Conservation (phyloP, 2,797 vertebrate species). For the Micrastur ruficollis region DNA sequence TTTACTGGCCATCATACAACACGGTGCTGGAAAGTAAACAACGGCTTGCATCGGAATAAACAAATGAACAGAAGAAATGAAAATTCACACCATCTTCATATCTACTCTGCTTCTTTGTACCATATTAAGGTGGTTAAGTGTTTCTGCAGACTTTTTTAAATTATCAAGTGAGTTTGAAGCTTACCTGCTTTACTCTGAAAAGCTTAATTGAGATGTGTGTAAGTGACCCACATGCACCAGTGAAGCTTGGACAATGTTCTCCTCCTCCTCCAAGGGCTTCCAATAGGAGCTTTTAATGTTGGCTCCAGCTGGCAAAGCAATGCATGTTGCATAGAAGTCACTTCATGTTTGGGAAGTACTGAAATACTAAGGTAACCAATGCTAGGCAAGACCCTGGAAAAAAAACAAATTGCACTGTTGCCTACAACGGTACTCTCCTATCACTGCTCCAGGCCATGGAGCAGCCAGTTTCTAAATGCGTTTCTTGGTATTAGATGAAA, state of each 20-base stretch:
- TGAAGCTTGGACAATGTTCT: not conserved
- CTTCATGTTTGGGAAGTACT: not conserved
- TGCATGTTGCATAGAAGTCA: not conserved
- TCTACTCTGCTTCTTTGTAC: not conserved
- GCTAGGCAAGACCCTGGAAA: not conserved
- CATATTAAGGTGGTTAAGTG: no score
- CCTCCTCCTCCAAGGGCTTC: not conserved
- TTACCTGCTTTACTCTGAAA: not conserved
- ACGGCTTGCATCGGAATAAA: not conserved
- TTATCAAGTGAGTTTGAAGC: not conserved
- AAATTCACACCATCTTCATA: not conserved
- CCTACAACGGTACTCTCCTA: not conserved
- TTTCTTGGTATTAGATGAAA: not conserved
- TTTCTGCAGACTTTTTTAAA: not conserved
- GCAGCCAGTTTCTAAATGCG: not conserved
- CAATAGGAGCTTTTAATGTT: not conserved
- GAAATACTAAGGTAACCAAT: not conserved
- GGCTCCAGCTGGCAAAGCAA: not conserved
- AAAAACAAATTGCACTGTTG: not conserved
- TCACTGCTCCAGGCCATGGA: not conserved
- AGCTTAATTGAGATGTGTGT: not conserved
- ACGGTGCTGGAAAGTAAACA: not conserved
- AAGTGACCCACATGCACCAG: not conserved
- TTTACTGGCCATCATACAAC: not conserved
- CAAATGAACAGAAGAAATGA: not conserved